Evolutionary conservation across 2,888 invertebrate genomes (phyloP).

Genomic region (Achlya flavicornis): DNA sequence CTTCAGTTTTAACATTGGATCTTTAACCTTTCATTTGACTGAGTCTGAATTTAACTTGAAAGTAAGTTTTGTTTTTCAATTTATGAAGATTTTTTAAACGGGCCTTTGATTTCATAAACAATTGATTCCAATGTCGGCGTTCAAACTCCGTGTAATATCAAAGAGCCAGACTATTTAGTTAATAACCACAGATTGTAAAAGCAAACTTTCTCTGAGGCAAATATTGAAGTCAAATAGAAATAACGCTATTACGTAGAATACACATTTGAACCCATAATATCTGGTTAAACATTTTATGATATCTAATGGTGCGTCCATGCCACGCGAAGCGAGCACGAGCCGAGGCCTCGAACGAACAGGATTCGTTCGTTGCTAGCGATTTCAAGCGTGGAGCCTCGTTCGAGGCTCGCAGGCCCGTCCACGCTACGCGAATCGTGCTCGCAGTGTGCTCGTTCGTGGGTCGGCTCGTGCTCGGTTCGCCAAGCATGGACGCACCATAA

Average conservation of each 20-base stretch:
- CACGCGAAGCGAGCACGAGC: too few relatives aligned
- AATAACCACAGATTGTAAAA: not conserved
- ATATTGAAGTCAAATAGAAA: not conserved
- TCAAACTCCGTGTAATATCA: not conserved
- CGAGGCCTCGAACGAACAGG: too few relatives aligned
- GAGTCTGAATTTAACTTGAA: not conserved
- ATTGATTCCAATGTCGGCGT: too few relatives aligned
- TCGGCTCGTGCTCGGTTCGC: too few relatives aligned
- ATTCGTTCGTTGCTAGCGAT: too few relatives aligned
- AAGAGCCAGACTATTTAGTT: not conserved
- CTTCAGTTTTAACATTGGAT: not conserved
- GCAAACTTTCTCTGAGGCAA: not conserved
- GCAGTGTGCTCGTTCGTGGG: too few relatives aligned
- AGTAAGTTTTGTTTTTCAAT: not conserved
- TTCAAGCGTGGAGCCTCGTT: too few relatives aligned
- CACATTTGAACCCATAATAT: not conserved
- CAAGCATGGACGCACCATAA: too few relatives aligned
- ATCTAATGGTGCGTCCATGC: too few relatives aligned
- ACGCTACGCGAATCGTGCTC: too few relatives aligned
- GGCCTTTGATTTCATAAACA: too few relatives aligned
- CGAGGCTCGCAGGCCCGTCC: too few relatives aligned
- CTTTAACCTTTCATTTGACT: not conserved
- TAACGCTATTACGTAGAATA: not conserved
- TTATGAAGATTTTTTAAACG: not conserved
- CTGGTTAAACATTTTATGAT: not conserved